Evolutionary conservation across 2,888 invertebrate genomes (phyloP).

Genomic region (Phyto melanocephala): DNA sequence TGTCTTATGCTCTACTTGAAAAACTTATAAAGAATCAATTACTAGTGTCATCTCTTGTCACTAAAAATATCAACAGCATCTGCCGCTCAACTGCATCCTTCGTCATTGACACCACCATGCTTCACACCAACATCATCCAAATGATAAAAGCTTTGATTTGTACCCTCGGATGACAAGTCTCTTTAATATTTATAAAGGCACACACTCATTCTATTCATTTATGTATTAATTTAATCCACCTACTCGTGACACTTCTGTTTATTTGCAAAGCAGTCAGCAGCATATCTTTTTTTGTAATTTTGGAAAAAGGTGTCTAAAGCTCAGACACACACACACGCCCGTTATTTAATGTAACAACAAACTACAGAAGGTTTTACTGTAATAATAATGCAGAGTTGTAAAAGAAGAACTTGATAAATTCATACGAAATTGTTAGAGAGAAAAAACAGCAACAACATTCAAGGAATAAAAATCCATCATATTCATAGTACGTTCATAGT

Average conservation of each 20-base stretch:
- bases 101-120: neutral
- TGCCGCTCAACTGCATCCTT: neutral
- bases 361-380: neutral
- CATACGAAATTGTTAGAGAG: too few species aligned
- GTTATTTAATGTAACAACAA: neutral
- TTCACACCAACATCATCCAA: neutral
- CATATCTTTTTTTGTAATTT: neutral
- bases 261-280: conserved; percentile 38
- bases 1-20: neutral
- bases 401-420: neutral
- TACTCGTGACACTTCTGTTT: conserved; percentile 38
- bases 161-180: neutral
- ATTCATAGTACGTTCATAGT: too few species aligned
- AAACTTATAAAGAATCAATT: conserved; percentile 26
- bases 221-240: conserved; percentile 42
- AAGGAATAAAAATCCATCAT: too few species aligned
- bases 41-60: conserved; percentile 31
- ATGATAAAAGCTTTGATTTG: neutral
- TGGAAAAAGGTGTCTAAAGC: conserved; percentile 28
- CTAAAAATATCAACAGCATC: conserved; percentile 12
- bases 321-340: neutral
- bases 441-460: too few species aligned
- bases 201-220: neutral
- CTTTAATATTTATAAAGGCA: neutral
- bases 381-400: neutral